Base-by-base conservation (phyloP, 2,797 vertebrate genomes). In the Simalia tracyae region DNA sequence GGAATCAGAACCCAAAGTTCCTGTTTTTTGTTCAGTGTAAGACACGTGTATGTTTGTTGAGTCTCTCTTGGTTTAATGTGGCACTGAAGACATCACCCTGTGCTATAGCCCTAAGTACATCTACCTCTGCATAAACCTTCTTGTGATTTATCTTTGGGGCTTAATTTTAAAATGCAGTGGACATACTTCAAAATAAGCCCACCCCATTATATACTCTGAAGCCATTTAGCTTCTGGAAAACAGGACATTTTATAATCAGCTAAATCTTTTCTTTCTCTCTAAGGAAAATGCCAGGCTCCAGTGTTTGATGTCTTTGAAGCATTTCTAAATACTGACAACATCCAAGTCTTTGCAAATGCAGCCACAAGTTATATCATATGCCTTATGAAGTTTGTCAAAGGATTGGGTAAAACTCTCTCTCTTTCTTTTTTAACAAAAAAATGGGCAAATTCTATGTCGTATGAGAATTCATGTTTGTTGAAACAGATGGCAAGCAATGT, bases 371-470 rank as follows among this genome's bases (percentile, higher is more conserved):
- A 99, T 97, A 99, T 99, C 97, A 99, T 99, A 98, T 99, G 99
- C 97, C 99, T 99, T 97, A 99, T 99, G 99, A 99, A 99, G 97
- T 99, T 99, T 94, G 98, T 99, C 95, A 99, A 99, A 97, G 99
- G 99, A 89, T 97, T 99, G 96, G 99, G 99, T 99, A 97, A 98
- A 95, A 59, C 19, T 50, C 54, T 72, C 19, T 7, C 50, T 50
- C 50, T 50, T 7, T 50, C 50, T 54, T 90, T 89, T 89, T 85
- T 56, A 50, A 72, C 91, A 64, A 89, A 92, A 9, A 86, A 22
- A 12, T 28, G 9, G 26, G 14, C 64, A 72, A 57, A 94, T 92
- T 92, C 88, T 2, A 87, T 91, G 54, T 9, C 1, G 60, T 60
- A 66, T 57, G 15, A 19, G 28, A 7, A 50, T 15, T 22, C 4